phyloP scores from a whole-genome alignment of 2,797 vertebrate species.

The Argya squamiceps region DNA sequence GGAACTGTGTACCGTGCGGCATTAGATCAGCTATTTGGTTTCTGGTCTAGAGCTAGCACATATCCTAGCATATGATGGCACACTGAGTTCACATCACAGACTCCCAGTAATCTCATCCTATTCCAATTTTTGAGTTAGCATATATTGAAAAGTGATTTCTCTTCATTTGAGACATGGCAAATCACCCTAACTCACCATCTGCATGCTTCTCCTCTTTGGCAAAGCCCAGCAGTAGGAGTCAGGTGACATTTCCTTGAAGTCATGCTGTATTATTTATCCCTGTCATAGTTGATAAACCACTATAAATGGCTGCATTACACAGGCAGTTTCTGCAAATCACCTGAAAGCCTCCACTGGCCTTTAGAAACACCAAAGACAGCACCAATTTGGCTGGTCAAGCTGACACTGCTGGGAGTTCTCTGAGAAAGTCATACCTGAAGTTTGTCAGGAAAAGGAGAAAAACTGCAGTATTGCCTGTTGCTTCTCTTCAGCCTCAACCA shows the following conservation, averaged over 20 bases:
- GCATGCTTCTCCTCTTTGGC: background rate
- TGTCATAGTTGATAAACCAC: background rate
- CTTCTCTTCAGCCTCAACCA: background rate
- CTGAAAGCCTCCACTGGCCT: background rate
- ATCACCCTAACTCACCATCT: background rate
- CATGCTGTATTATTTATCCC: background rate
- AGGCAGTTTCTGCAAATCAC: fast-evolving
- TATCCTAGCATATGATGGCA: background rate
- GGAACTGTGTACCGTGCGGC: background rate
- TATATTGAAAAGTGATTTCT: background rate
- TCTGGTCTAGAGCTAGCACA: background rate
- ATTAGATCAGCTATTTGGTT: background rate
- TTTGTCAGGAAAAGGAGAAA: background rate
- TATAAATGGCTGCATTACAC: background rate
- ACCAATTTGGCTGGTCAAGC: background rate
- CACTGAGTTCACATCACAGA: fast-evolving
- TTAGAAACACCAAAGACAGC: background rate
- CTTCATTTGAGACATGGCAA: background rate
- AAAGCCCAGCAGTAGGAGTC: background rate
- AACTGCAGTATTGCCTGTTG: background rate
- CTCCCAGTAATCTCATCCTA: background rate
- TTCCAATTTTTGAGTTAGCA: background rate
- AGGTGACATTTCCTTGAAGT: background rate
- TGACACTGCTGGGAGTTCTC: background rate
- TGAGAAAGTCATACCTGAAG: background rate